phyloP scores from a whole-genome alignment of 2,113 vertebrate genomes.

The Nansenia antarctica region DNA sequence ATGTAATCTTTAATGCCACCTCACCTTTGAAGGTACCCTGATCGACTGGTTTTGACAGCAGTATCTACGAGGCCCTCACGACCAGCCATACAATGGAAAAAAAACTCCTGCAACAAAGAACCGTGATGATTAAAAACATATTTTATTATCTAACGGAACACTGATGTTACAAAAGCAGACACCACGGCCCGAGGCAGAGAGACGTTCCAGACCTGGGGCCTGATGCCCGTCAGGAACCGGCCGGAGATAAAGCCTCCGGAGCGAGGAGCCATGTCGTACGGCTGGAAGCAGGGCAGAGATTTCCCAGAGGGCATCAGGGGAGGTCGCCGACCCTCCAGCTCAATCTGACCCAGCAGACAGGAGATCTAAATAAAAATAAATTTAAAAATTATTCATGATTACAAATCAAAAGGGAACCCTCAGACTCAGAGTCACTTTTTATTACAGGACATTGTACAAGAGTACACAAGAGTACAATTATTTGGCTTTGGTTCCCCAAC shows the following conservation, averaged over 20 bases:
- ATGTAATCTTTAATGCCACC: conserved; percentile 7
- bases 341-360: conserved; percentile 94
- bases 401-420: too few species aligned
- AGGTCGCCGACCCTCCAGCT: conserved; percentile 93
- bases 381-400: too few species aligned
- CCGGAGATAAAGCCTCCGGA: conserved; percentile 95
- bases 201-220: conserved; percentile 80
- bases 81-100: conserved; percentile 99
- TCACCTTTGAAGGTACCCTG: conserved; percentile 96
- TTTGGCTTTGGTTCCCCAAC: too few species aligned
- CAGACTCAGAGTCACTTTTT: too few species aligned
- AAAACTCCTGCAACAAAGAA: conserved; percentile 84
- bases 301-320: conserved; percentile 97
- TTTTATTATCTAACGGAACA: neutral
- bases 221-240: conserved; percentile 96
- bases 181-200: neutral
- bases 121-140: neutral
- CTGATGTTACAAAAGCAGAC: neutral
- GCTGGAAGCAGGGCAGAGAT: conserved; percentile 93
- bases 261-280: conserved; percentile 86
- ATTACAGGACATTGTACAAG: too few species aligned
- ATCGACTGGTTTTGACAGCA: conserved; percentile 96
- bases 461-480: too few species aligned
- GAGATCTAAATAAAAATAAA: conserved; percentile 86
- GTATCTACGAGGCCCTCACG: conserved; percentile 97